Evolutionary conservation across 23 tunicate genomes (phyloP), one percentile per base, ranked within the genome.

Genomic region (Corella eumyota): DNA sequence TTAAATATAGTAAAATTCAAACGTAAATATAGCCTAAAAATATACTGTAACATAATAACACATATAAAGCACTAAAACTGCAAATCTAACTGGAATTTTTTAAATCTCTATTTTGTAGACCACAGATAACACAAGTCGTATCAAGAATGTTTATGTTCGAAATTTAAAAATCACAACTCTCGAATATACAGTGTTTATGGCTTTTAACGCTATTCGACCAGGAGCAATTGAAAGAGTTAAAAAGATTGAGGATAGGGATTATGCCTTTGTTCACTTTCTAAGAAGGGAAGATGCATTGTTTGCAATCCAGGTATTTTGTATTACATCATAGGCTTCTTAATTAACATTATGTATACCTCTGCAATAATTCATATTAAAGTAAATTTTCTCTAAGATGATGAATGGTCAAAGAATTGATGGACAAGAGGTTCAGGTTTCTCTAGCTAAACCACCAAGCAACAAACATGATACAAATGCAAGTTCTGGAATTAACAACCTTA

Each of bases 251-350:
- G 96, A 88, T 38, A 67, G 81, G 3, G 99, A 93, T 73, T 93
- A 76, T 72, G 95, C 99, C 26, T 84, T 85, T 62, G 90, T 93
- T n/a, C 90, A 93, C 73, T 93, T 84, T 61, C 71, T 77, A 22
- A 68, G 67, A 25, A 58, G 87, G 30, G 99, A 93, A 62, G 95
- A 78, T 62, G 99, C 99, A 32, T 20, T 88, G 35, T 71, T 62
- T 78, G 96, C 96, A 1, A 68, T 78, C 4, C 80, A 78, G 80
- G 96, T 86, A 0, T 4, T 32, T 25, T 31, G 22, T 34, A 59
- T 50, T 28, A 62, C 57, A n/a, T 51, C 48, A 40, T 40, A 9
- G 48, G 48, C 48, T 15, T 11, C 15, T 40, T 15, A 23, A 13
- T 53, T 30, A n/a, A 24, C n/a, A n/a, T n/a, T n/a, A n/a, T n/a